Evolutionary conservation across 2,113 vertebrate species (phyloP), one percentile per base, ranked within the genome.

Genomic region (Leiothrix lutea): DNA sequence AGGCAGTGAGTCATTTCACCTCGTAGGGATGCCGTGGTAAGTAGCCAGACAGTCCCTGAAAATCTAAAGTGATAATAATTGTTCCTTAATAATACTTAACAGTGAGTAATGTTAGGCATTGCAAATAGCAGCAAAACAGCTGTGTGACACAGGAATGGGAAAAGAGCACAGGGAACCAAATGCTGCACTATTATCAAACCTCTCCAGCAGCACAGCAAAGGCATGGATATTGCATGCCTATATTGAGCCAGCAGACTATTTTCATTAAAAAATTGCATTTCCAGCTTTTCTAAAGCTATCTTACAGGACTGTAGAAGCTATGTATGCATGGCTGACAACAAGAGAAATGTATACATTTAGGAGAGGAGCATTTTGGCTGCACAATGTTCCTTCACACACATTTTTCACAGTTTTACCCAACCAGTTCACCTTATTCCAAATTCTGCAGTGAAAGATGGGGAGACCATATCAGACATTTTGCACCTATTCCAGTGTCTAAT

Each of bases 221-320:
- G 10, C 70, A 57, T 54, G 58, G 58, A 67, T 85, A 93, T 92
- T 82, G 29, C 20, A 24, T 51, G 53, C 24, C 56, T 65, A 54
- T 48, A 85, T 45, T 50, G 62, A 89, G 80, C 21, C 73, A 75
- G 57, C 7, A 89, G 77, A 91, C 72, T 57, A 69, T 92, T 95
- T 94, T 85, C 61, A 64, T 85, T 62, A 2, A 57, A 94, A 92
- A 95, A 81, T 36, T 73, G 48, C 40, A 73, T 84, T 96, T 90
- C n/a, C 42, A 91, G 65, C 57, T 69, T 88, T 82, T 14, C 62
- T 12, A 1, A 81, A 80, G 81, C 40, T 60, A 12, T 90, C 48
- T 85, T 72, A 60, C 14, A 74, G 48, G 36, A 54, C 53, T 79
- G 53, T 31, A 82, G 78, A 75, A 91, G 26, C 61, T 69, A 28